These are phyloP conservation scores for Phragmatobia fuliginosa DNA, from an alignment of 2,888 invertebrate species.

Conservation along the genomic window DNA sequence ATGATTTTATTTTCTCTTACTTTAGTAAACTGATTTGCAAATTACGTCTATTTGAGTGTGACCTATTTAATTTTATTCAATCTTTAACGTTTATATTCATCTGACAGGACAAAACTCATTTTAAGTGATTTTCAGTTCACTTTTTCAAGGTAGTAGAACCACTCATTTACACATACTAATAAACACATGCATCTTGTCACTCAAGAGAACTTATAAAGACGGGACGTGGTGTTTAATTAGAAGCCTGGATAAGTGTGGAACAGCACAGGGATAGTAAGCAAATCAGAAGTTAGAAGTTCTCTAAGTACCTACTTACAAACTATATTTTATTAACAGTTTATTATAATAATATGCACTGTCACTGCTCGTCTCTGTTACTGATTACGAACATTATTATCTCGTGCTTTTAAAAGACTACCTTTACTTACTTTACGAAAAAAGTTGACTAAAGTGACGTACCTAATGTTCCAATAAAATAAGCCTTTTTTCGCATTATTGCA, in stretches of 20 bases:
- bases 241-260: background rate
- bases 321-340: background rate
- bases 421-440: background rate
- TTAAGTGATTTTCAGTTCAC: no score
- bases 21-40: no score
- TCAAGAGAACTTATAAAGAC: background rate
- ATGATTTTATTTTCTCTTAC: no score
- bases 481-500: background rate
- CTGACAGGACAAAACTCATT: no score
- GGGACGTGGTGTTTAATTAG: background rate
- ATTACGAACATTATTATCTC: no score
- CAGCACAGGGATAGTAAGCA: background rate
- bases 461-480: background rate
- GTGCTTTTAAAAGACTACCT: background rate
- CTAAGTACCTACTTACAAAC: no score
- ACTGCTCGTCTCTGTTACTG: background rate
- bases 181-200: background rate
- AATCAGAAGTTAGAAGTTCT: background rate
- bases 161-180: no score
- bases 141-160: no score
- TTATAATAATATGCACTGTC: background rate
- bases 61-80: no score
- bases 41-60: no score
- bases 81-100: no score
- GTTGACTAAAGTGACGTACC: background rate